Percentiles rank a stretch among this genome's conserved stretches.
Conservation (phyloP, 1,140 invertebrate genomes). For the Amyelois transitella region DNA sequence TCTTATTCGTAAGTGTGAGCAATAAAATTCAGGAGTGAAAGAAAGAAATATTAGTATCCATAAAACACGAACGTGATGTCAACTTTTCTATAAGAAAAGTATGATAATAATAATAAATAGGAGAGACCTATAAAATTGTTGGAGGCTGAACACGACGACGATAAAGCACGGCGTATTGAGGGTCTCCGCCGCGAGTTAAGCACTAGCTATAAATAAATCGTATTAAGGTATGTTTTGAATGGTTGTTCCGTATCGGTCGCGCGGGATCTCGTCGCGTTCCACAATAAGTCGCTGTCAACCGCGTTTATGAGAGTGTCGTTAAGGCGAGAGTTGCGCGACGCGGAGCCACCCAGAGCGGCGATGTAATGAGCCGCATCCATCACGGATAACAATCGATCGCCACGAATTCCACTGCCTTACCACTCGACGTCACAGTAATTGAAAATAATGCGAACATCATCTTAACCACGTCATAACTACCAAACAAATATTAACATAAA, state of each 20-base stretch:
- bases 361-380: constrained; percentile 56
- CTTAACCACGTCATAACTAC: neutral
- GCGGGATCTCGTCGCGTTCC: constrained; percentile 36
- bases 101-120: constrained; percentile 52
- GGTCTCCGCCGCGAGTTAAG: constrained; percentile 30
- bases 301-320: constrained; percentile 52
- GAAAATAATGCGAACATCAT: neutral
- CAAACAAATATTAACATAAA: too few species aligned
- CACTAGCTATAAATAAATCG: constrained; percentile 64
- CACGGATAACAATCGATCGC: constrained; percentile 49
- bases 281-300: constrained; percentile 53
- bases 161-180: constrained; percentile 38
- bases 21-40: constrained; percentile 51
- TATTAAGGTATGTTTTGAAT: constrained; percentile 59
- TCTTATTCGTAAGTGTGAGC: constrained; percentile 18
- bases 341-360: constrained; percentile 49
- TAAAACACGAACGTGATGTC: constrained; percentile 55
- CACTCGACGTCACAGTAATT: constrained; percentile 5
- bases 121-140: constrained; percentile 50
- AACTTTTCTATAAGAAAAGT: constrained; percentile 45
- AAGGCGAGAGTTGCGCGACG: constrained; percentile 23
- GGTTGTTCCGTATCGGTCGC: constrained; percentile 39
- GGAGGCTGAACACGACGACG: constrained; percentile 33
- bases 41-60: constrained; percentile 56
- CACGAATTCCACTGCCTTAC: constrained; percentile 15